Evolutionary conservation across 2,888 invertebrate species (phyloP).

Genomic region (Calameuta filiformis): DNA sequence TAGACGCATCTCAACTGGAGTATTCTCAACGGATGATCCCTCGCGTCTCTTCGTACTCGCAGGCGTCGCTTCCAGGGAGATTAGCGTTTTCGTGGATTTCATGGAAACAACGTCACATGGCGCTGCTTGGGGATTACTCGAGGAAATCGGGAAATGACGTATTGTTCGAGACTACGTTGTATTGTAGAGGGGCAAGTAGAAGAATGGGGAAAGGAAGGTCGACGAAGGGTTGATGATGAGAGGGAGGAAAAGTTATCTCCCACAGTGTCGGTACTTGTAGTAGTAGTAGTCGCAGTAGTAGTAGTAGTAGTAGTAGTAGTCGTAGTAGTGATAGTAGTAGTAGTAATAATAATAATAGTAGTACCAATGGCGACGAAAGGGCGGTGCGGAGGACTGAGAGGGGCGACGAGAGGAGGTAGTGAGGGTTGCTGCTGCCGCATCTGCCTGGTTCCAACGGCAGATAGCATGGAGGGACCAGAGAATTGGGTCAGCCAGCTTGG

Average conservation of each 20-base stretch:
- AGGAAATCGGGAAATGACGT: constrained; percentile 43
- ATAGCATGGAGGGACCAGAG: constrained; percentile 28
- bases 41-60: constrained; percentile 5
- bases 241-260: not conserved
- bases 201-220: constrained; percentile 14
- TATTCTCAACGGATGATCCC: constrained; percentile 15
- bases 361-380: not conserved
- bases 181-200: constrained; percentile 28
- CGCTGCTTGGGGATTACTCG: constrained; percentile 18
- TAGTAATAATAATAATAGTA: too few relatives aligned
- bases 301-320: too few relatives aligned
- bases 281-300: too few relatives aligned
- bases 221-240: not conserved
- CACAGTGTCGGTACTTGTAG: too few relatives aligned
- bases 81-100: not conserved
- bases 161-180: constrained; percentile 35
- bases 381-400: constrained; percentile 5
- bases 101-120: not conserved
- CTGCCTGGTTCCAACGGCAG: constrained; percentile 19
- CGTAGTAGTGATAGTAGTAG: too few relatives aligned
- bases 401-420: constrained; percentile 7
- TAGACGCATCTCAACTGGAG: not conserved
- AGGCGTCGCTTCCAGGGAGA: not conserved
- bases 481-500: constrained; percentile 59
- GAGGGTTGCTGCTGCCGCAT: constrained; percentile 13